These are phyloP conservation scores for Zingel zingel DNA, from an alignment of 2,113 vertebrate species.

Conservation along the genomic window DNA sequence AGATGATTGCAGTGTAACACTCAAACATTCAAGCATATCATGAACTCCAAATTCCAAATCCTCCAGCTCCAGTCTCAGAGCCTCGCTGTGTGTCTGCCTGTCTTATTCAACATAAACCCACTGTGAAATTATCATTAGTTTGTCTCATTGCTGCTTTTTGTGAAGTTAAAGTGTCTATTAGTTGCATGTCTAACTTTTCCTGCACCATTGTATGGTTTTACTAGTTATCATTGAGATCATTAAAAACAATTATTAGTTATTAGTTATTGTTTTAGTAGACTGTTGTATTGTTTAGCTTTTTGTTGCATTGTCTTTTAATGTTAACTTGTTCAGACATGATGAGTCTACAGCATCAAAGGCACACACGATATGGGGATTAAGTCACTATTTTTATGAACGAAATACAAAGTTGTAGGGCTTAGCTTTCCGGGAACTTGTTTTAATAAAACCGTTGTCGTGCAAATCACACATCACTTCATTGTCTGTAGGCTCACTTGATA, in stretches of 20 bases:
- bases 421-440: not conserved
- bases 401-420: not conserved
- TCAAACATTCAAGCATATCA: conserved; percentile 59
- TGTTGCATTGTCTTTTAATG: not conserved
- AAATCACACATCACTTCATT: not conserved
- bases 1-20: conserved; percentile 70
- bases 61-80: conserved; percentile 36
- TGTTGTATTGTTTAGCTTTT: not conserved
- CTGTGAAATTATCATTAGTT: not conserved
- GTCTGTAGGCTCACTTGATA: not conserved
- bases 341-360: not conserved
- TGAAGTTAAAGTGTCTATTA: not conserved
- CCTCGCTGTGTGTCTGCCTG: conserved; percentile 12
- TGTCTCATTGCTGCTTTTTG: not conserved
- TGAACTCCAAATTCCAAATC: conserved; percentile 43
- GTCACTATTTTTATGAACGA: conserved; percentile 3
- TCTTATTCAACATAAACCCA: conserved; percentile 12
- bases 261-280: not conserved
- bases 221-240: not conserved
- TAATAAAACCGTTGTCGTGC: not conserved
- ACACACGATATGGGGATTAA: not conserved
- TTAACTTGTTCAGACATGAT: not conserved
- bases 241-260: too few relatives aligned
- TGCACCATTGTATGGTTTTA: not conserved
- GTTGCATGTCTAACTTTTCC: not conserved